These are phyloP conservation scores for Lathamus discolor DNA, from an alignment of 2,113 vertebrate genomes.

Conservation along the genomic window DNA sequence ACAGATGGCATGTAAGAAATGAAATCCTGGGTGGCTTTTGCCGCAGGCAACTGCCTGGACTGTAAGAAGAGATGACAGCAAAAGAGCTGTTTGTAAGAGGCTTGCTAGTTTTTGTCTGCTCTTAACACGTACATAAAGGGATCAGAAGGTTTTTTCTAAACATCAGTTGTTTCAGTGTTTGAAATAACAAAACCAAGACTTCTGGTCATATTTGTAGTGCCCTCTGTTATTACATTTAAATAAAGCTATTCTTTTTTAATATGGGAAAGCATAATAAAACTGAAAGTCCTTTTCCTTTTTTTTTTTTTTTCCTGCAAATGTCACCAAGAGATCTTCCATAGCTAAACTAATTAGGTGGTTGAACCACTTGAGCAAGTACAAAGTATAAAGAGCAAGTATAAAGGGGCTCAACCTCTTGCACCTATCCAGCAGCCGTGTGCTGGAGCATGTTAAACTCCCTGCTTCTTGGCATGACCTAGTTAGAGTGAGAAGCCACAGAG, in stretches of 20 bases:
- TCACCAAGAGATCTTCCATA: background rate
- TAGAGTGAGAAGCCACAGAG: background rate
- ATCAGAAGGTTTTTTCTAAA: background rate
- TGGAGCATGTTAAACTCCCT: background rate
- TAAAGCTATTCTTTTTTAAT: background rate
- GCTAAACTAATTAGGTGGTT: fast-evolving
- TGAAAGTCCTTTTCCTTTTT: background rate
- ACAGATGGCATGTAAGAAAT: background rate
- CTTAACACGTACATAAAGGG: background rate
- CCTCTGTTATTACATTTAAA: background rate
- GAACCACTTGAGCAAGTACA: background rate
- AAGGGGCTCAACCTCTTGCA: background rate
- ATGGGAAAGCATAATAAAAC: background rate
- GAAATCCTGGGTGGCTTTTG: background rate
- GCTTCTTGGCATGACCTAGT: background rate
- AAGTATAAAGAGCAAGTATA: background rate
- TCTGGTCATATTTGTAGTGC: background rate
- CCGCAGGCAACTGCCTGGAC: background rate
- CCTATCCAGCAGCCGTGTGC: fast-evolving
- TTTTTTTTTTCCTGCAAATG: background rate
- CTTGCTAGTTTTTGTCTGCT: background rate
- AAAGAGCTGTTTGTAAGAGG: background rate
- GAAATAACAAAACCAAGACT: background rate
- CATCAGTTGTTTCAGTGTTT: background rate
- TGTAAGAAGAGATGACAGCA: background rate